Evolutionary conservation across 2,797 vertebrate species (phyloP).

Genomic region (Danio aesculapii): DNA sequence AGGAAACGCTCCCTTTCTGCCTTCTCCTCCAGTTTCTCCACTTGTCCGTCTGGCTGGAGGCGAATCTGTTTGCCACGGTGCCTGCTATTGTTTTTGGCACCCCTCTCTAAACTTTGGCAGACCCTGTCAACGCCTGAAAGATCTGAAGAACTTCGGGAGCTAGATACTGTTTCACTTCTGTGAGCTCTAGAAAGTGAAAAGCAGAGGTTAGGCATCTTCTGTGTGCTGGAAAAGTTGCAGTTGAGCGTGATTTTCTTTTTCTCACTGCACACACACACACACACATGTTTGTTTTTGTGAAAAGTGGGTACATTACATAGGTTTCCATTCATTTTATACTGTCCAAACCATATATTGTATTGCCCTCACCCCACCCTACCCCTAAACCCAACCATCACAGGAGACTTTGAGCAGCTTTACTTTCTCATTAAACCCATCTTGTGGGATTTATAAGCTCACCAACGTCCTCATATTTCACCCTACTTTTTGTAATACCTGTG

Average conservation of each 20-base stretch:
- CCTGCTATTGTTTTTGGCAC: slow-evolving; percentile 44
- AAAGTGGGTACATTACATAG: too few species aligned
- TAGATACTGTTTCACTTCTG: slow-evolving; percentile 36
- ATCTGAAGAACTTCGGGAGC: slow-evolving; percentile 30
- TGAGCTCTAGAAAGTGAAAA: slow-evolving; percentile 2
- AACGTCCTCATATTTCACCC: too few species aligned
- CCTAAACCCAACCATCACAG: too few species aligned
- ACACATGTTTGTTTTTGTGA: too few species aligned
- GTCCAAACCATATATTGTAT: too few species aligned
- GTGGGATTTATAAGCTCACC: too few species aligned
- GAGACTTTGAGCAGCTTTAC: too few species aligned
- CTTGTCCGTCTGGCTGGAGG: slow-evolving; percentile 1
- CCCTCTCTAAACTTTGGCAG: slow-evolving; percentile 40
- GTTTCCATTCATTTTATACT: too few species aligned
- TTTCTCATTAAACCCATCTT: too few species aligned
- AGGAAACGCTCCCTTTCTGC: not conserved
- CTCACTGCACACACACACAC: too few species aligned
- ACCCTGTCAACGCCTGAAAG: slow-evolving; percentile 36
- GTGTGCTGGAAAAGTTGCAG: not conserved
- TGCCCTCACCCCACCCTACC: too few species aligned
- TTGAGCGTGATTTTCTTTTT: not conserved
- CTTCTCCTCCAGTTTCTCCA: not conserved
- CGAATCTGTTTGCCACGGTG: slow-evolving; percentile 27
- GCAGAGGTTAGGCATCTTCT: not conserved
- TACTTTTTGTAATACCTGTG: too few species aligned